Percentiles rank a stretch among this genome's conserved stretches.
Conservation (phyloP, 2,888 invertebrate genomes). For the Eupithecia insigniata region DNA sequence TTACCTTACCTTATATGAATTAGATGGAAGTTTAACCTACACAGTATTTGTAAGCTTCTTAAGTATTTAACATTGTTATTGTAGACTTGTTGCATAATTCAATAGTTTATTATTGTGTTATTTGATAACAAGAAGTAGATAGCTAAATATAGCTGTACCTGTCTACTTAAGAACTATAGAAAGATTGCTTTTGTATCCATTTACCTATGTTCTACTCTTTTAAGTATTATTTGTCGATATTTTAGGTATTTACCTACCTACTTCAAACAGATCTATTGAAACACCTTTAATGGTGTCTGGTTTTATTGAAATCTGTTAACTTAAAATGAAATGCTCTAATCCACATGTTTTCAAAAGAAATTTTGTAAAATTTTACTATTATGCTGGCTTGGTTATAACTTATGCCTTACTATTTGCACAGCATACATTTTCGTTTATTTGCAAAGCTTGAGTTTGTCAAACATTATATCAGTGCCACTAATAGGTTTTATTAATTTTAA, state of each 20-base stretch:
- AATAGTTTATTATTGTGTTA: constrained; percentile 82
- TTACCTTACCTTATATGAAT: constrained; percentile 44
- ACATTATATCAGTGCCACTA: constrained; percentile 73
- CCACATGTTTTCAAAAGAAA: neutral
- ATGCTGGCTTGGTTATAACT: constrained; percentile 29
- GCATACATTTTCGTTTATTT: constrained; percentile 40
- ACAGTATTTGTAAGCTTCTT: constrained; percentile 48
- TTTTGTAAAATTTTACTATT: constrained; percentile 1
- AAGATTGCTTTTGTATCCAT: constrained; percentile 40
- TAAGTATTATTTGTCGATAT: constrained; percentile 68
- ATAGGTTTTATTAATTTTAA: constrained; percentile 59
- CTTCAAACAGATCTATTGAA: constrained; percentile 16
- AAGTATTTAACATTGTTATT: constrained; percentile 54
- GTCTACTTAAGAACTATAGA: constrained; percentile 40
- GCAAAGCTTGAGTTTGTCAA: constrained; percentile 33
- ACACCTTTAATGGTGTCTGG: neutral
- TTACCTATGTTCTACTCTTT: constrained; percentile 40
- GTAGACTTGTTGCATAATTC: constrained; percentile 78
- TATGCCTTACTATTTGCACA: constrained; percentile 74
- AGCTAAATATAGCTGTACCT: constrained; percentile 17
- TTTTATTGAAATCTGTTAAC: constrained; percentile 17
- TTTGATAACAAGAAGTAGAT: constrained; percentile 37
- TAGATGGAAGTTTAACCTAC: constrained; percentile 41
- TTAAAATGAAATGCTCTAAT: constrained; percentile 24
- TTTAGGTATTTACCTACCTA: constrained; percentile 51